phyloP scores from a whole-genome alignment of 2,113 vertebrate genomes.

The Leucosticte australis region DNA sequence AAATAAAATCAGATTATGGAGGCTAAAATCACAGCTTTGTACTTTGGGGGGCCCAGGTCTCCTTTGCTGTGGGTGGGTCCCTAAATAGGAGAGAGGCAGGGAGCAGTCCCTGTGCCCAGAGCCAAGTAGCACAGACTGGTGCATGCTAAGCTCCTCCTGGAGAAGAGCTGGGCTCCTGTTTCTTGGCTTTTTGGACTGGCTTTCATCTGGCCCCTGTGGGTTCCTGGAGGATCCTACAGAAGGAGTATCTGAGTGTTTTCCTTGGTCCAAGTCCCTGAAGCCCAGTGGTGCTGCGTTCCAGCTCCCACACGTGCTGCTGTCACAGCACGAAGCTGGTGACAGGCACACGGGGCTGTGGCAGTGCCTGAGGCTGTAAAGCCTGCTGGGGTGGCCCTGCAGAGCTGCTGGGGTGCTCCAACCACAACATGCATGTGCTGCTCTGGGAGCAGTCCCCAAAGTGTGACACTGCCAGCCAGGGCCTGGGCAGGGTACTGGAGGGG shows the following conservation, averaged over 20 bases:
- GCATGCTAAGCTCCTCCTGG: background rate
- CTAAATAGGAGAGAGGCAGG: background rate
- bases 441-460: background rate
- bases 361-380: background rate
- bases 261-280: background rate
- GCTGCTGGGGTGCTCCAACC: background rate
- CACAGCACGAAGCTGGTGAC: no score
- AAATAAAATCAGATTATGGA: background rate
- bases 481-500: background rate
- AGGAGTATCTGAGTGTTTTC: background rate
- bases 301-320: background rate
- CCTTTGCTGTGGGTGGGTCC: rapidly evolving
- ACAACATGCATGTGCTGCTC: background rate
- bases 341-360: rapidly evolving
- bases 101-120: background rate
- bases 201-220: background rate
- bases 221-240: background rate
- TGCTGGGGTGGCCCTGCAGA: background rate
- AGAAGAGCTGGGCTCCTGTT: background rate
- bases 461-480: background rate
- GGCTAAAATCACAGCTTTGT: background rate
- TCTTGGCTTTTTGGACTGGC: background rate
- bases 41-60: background rate
- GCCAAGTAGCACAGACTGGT: background rate
- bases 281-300: background rate